Conservation (phyloP, 2,113 vertebrate genomes). For the Anhinga rufa region DNA sequence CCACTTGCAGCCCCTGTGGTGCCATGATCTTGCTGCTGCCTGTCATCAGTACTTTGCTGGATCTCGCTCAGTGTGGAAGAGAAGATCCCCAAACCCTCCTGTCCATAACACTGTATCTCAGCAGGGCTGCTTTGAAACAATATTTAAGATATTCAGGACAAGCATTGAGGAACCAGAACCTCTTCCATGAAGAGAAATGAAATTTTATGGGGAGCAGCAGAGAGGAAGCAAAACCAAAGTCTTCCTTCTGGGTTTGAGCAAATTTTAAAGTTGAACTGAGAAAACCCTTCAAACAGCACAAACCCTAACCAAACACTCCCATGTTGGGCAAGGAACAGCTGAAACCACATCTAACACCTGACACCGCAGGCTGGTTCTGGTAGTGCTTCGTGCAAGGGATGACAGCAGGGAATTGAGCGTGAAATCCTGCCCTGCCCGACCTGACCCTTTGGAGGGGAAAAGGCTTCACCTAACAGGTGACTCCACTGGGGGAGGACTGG, state of each 20-base stretch:
- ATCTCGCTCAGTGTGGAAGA: neutral
- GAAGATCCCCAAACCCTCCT: neutral
- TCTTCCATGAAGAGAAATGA: neutral
- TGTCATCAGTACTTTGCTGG: neutral
- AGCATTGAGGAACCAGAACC: neutral
- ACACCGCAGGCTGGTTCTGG: rapidly evolving
- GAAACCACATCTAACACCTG: neutral
- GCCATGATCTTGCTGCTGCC: neutral
- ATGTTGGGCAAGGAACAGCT: neutral
- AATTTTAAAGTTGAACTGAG: neutral
- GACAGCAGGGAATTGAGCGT: neutral
- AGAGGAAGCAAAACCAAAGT: neutral
- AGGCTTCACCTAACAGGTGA: neutral
- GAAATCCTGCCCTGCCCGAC: neutral
- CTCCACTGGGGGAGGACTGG: neutral
- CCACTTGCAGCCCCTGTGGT: neutral
- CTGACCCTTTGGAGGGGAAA: neutral
- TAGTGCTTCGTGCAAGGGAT: neutral
- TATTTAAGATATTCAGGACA: neutral
- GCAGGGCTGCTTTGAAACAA: neutral
- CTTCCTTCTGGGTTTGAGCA: neutral
- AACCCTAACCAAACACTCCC: neutral
- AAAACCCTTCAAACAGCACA: neutral
- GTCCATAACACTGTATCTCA: neutral
- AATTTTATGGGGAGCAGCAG: neutral